A percentile compares a stretch with the other conserved stretches of the same genome.
Evolutionary conservation across 2,888 invertebrate species (phyloP).

Genomic region (Troglohyphantes excavatus): DNA sequence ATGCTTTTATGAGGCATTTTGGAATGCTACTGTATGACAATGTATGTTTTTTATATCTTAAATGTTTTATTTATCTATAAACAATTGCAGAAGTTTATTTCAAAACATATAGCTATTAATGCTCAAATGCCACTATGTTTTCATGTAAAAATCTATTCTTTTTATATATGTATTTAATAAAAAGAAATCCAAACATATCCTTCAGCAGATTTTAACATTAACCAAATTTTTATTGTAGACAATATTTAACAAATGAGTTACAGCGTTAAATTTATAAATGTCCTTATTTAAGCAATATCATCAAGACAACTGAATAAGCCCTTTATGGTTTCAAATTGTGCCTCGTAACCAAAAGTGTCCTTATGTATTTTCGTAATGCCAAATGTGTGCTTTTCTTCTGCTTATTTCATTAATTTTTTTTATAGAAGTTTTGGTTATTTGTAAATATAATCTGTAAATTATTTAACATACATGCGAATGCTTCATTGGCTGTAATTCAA

Average conservation of each 20-base stretch:
- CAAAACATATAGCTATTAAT: constrained; percentile 24
- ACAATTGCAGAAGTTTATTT: constrained; percentile 3
- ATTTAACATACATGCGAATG: too few relatives aligned
- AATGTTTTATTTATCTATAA: constrained; percentile 21
- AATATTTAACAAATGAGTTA: not conserved
- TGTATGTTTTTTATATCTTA: not conserved
- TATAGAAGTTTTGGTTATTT: not conserved
- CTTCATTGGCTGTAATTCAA: too few relatives aligned
- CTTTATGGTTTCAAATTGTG: constrained; percentile 54
- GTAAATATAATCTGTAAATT: not conserved
- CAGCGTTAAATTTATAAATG: not conserved
- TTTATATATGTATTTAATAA: constrained; percentile 38
- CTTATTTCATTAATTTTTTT: not conserved
- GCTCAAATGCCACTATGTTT: constrained; percentile 64
- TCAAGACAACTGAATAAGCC: constrained; percentile 11
- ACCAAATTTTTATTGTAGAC: constrained; percentile 30
- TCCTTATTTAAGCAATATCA: constrained; percentile 43
- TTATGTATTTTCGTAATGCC: constrained; percentile 54
- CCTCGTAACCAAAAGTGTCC: constrained; percentile 72
- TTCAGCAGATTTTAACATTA: constrained; percentile 63
- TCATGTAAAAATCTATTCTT: constrained; percentile 43
- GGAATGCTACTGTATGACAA: not conserved
- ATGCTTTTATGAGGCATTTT: not conserved
- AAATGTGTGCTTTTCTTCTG: not conserved
- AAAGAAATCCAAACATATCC: constrained; percentile 52